Percentiles rank a stretch among this genome's conserved stretches.
Conservation (phyloP, 53 echinoderm and acorn worm genomes). For the Paelopatides confundens region DNA sequence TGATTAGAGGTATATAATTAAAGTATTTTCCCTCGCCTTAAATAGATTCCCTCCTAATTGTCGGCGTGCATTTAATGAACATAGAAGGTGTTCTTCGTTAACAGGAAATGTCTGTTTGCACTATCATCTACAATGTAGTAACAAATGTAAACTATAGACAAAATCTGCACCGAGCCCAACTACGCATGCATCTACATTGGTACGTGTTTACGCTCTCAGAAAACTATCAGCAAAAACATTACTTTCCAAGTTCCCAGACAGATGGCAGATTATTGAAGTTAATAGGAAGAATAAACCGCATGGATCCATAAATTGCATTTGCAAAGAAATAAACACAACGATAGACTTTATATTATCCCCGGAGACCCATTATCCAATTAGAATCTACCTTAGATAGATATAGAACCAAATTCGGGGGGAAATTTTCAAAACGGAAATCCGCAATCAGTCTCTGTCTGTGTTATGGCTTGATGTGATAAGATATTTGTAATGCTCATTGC, state of each 20-base stretch:
- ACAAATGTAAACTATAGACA: too few species aligned
- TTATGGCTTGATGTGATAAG: too few species aligned
- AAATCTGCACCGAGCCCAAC: too few species aligned
- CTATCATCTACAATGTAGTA: too few species aligned
- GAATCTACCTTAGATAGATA: background rate
- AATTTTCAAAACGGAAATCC: background rate
- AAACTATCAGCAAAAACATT: background rate
- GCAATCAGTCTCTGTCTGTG: background rate
- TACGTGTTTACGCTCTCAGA: background rate
- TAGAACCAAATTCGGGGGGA: background rate
- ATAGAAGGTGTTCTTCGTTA: too few species aligned
- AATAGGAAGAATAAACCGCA: background rate
- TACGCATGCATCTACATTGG: too few species aligned
- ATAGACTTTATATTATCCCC: background rate
- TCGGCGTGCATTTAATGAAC: too few species aligned
- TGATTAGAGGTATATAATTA: too few species aligned
- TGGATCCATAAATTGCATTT: conserved; percentile 4
- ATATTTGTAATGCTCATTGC: too few species aligned
- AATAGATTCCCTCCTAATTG: too few species aligned
- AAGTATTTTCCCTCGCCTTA: too few species aligned
- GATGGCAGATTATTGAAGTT: background rate
- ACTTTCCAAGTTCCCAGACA: background rate
- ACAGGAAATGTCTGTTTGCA: too few species aligned
- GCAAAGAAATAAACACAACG: background rate
- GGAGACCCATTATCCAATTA: background rate